A percentile compares a stretch with the other conserved stretches of the same genome.
These are phyloP conservation scores for Orcinus orca DNA, from an alignment of 2,113 vertebrate genomes.

Conservation along the genomic window DNA sequence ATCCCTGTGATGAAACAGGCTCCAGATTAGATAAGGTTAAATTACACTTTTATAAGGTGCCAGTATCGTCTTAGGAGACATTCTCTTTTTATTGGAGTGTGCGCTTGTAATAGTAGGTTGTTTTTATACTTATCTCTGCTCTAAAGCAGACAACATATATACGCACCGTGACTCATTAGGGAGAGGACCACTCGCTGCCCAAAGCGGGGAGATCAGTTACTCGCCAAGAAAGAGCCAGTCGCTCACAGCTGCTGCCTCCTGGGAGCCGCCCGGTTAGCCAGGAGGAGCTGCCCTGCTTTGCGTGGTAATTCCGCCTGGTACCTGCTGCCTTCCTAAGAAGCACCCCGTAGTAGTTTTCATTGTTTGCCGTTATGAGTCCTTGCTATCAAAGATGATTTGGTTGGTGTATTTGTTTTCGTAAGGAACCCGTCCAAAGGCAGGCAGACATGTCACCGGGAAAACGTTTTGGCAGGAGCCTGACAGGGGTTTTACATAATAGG, in stretches of 20 bases:
- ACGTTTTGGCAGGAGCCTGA: constrained; percentile 50
- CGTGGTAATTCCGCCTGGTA: not conserved
- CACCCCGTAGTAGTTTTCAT: constrained; percentile 22
- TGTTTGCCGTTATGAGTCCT: constrained; percentile 62
- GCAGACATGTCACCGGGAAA: constrained; percentile 56
- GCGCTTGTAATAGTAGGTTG: not conserved
- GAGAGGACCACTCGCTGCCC: not conserved
- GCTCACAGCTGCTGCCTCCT: not conserved
- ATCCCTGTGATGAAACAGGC: constrained; percentile 18
- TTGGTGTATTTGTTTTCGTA: constrained; percentile 70
- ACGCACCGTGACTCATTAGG: not conserved
- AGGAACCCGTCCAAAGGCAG: constrained; percentile 60
- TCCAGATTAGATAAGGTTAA: constrained; percentile 57
- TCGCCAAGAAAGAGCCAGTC: not conserved
- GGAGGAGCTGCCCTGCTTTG: constrained; percentile 9
- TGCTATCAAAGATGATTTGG: constrained; percentile 65
- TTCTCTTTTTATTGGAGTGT: not conserved
- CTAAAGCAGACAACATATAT: not conserved
- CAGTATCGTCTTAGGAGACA: not conserved
- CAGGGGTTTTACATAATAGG: constrained; percentile 57
- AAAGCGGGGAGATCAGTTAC: not conserved
- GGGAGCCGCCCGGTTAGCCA: not conserved
- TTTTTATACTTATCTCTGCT: not conserved
- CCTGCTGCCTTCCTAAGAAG: constrained; percentile 33
- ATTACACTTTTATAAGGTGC: constrained; percentile 47